Base-by-base conservation (phyloP, 1,140 invertebrate genomes). In the Teleogryllus occipitalis region DNA sequence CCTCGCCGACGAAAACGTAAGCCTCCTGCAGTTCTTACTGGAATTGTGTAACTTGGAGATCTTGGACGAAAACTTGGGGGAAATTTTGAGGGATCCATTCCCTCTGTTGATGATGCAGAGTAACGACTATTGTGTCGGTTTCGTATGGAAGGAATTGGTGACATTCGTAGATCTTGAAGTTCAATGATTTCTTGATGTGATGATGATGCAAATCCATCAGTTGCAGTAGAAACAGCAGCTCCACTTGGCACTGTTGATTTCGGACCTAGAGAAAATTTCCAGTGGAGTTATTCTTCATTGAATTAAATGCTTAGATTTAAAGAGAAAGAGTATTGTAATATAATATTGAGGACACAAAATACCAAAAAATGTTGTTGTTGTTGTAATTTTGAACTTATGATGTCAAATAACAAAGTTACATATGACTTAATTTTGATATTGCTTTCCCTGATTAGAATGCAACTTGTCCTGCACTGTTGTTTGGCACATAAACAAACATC, bases 21-120 rank as follows among this genome's bases (percentile, higher is more conserved):
- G 74, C 91, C 90, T 14, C 78, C 73, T 39, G 81, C 82, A 65
- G 82, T 81, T 46, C 82, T 80, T 21, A 82, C 82, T 14, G 83
- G 82, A 74, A 84, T 82, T 27, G 82, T 79, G 82, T 86, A 85
- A 82, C 81, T 87, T 86, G 82, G 89, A 22, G 89, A 87, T 49
- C 91, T 90, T 82, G 94, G 94, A 80, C 93, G 89, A 87, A 95
- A 94, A 84, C 93, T 94, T 46, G 93, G 93, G 78, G 93, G 93
- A 85, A 94, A 94, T 84, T 92, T 91, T 21, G 87, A 88, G 72
- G 89, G 88, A 84, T 93, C 91, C 92, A 81, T 88, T 86, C 86
- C 74, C 47, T 80, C 79, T 8, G 76, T 65, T 1, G 79, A 80
- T 8, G 79, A 76, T 10, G 78, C 39, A 27, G 77, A 21, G 39